Evolutionary conservation across 2,797 vertebrate genomes (phyloP), one percentile per base, ranked within the genome.

Genomic region (Sebastolobus altivelis): DNA sequence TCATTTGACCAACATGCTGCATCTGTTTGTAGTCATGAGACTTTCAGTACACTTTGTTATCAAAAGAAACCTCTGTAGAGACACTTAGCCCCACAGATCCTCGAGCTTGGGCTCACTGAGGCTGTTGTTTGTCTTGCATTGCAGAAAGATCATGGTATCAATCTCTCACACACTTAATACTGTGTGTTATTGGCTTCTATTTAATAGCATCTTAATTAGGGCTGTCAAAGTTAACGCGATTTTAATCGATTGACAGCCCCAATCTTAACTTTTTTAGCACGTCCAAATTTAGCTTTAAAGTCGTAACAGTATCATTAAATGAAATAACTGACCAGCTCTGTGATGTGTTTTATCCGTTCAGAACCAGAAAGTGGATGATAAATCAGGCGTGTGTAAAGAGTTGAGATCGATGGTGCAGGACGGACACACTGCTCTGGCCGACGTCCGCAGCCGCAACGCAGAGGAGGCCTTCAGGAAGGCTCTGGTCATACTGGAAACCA

Each of bases 401-500:
- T 73, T 97, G 37, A 92, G 90, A 12, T 90, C 94, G 2, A 46
- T 93, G 1, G 93, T 97, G 22, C 89, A 77, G 75, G 97, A 97
- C 0, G 97, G 88, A 0, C 95, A 94, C 29, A 77, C 73, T 0
- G 94, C 96, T 22, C 80, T 97, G 75, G 27, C 66, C 1, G 96
- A 97, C 87, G 95, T 96, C 29, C 95, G 96, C 5, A 97, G 94
- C 83, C 95, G 91, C 56, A 97, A 96, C 2, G 97, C 98, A 0
- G 96, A 96, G 25, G 94, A 95, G 61, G 94, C 95, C 55, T 99
- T 99, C 81, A 93, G 94, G 5, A 88, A 90, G n/a, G 82, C 97
- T 8, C 88, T 98, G 54, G 78, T 38, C 1, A 79, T 96, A 11
- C 4, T 97, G 40, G 94, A 95, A 33, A 78, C 91, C 4, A 88